Evolutionary conservation across 2,113 vertebrate species (phyloP), one percentile per base, ranked within the genome.

Genomic region (Panurus biarmicus): DNA sequence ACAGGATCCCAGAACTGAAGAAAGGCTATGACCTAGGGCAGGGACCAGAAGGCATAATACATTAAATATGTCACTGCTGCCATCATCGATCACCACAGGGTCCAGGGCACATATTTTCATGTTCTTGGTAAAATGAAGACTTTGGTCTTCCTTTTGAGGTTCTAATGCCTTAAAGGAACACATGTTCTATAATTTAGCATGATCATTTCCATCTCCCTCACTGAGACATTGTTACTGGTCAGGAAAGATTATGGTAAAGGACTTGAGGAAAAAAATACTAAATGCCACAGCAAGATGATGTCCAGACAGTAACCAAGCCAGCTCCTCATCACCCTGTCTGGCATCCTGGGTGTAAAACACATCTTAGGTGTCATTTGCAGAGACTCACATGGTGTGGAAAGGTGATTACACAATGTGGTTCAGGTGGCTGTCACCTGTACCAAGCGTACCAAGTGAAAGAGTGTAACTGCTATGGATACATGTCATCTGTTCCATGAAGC

Each of bases 21-120:
- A 38, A 19, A n/a, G 12, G 4, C 20, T 61, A 0, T 56, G 18
- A 53, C 33, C 53, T 57, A 29, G 36, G 21, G 48, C 22, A 73
- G 10, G 14, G 76, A 24, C 19, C 31, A 38, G 65, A 69, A 65
- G 48, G 20, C 45, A 58, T 50, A 81, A 60, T 36, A 31, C 12
- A 22, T 42, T 4, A 29, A 61, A 4, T 35, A 15, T 50, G 7
- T 54, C 31, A n/a, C 31, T 62, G 28, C 56, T 77, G 9, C 62
- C 6, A 12, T 83, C 1, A 18, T 25, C 0, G 0, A 40, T 40
- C 14, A 54, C 10, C 33, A 9, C 15, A n/a, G 47, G 3, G 21
- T 56, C 26, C 56, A 53, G 76, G 58, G 13, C 11, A 24, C 29
- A 35, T 4, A 31, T 74, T 54, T 72, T 79, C 4, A 26, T 70